Evolutionary conservation across 2,888 invertebrate species (phyloP).

Genomic region (Pachliopta kotzebuea): DNA sequence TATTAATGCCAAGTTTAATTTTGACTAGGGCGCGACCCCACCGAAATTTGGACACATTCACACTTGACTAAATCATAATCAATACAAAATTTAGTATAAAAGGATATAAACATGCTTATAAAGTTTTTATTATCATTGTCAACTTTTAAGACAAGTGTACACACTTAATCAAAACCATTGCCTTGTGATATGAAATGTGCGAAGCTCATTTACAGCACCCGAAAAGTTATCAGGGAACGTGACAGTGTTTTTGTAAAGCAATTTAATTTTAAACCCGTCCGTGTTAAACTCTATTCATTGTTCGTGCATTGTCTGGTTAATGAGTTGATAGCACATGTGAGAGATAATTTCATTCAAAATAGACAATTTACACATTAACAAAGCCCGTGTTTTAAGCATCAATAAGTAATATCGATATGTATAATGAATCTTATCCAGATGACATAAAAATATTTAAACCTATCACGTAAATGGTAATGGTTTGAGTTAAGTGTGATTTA

Average conservation of each 20-base stretch:
- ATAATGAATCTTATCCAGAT: too few species aligned
- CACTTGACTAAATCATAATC: too few species aligned
- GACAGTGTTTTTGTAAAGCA: background rate
- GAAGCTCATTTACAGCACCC: background rate
- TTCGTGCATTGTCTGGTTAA: conserved; percentile 16
- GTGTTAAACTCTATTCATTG: conserved; percentile 6
- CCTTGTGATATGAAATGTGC: background rate
- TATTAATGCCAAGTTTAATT: too few species aligned
- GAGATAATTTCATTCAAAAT: conserved; percentile 21
- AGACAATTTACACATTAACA: conserved; percentile 15
- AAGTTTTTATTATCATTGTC: too few species aligned
- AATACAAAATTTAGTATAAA: too few species aligned
- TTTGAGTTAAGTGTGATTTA: too few species aligned
- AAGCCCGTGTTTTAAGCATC: background rate
- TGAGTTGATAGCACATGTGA: conserved; percentile 12
- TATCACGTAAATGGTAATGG: too few species aligned
- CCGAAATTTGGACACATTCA: too few species aligned
- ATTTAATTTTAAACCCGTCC: conserved; percentile 17
- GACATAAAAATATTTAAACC: too few species aligned
- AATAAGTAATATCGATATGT: background rate
- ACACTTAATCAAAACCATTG: background rate
- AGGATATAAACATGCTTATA: too few species aligned
- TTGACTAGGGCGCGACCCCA: too few species aligned
- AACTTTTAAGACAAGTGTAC: too few species aligned
- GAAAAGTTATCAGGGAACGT: conserved; percentile 8